Conservation (phyloP, 2,113 vertebrate genomes). For the Nettapus auritus region DNA sequence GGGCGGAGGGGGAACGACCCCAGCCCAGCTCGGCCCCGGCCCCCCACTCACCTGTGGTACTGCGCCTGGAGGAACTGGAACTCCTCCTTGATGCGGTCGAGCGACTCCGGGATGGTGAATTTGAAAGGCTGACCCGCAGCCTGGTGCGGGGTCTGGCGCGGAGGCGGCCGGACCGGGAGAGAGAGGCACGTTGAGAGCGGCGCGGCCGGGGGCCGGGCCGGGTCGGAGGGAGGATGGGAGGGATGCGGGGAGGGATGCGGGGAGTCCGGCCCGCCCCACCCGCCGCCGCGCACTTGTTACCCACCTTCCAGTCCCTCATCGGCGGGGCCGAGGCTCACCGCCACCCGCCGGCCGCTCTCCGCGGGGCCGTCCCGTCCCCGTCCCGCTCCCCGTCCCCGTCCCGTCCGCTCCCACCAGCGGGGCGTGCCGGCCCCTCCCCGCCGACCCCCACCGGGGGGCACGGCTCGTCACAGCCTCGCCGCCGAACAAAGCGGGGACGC, state of each 20-base stretch:
- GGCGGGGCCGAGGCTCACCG: too few species aligned
- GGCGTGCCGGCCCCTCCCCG: conserved; percentile 10
- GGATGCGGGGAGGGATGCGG: neutral
- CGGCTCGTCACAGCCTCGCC: too few species aligned
- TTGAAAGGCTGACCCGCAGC: conserved; percentile 93
- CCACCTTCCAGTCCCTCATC: too few species aligned
- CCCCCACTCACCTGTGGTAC: conserved; percentile 89
- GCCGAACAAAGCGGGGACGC: too few species aligned
- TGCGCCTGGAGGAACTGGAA: conserved; percentile 96
- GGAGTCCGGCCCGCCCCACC: too few species aligned
- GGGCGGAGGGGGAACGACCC: too few species aligned
- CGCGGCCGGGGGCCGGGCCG: neutral
- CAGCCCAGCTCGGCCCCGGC: too few species aligned
- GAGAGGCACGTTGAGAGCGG: conserved; percentile 15
- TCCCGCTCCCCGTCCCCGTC: neutral
- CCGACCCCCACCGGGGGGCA: neutral
- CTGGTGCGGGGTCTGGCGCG: conserved; percentile 87
- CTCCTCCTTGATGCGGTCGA: conserved; percentile 95
- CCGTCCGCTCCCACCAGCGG: neutral
- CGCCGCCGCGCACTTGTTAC: too few species aligned
- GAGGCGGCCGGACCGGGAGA: neutral
- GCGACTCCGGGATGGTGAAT: conserved; percentile 93
- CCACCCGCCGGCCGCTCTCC: too few species aligned
- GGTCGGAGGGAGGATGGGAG: too few species aligned
- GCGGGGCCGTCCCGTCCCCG: neutral